Evolutionary conservation across 1,140 invertebrate genomes (phyloP).

Genomic region (Propsilocerus akamusi): DNA sequence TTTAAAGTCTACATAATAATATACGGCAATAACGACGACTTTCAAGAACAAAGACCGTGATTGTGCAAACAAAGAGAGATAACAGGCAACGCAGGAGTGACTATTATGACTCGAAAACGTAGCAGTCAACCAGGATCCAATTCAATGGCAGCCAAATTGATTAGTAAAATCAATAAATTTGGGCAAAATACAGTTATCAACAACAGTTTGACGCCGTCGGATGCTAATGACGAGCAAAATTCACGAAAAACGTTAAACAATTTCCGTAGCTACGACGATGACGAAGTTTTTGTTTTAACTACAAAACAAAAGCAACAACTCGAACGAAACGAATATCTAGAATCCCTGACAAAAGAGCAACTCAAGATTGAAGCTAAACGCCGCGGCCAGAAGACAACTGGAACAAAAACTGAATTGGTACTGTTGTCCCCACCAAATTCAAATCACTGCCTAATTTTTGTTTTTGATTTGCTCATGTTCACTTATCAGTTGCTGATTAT

Average conservation of each 20-base stretch:
- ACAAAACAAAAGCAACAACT: slow-evolving; percentile 7
- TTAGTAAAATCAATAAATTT: not conserved
- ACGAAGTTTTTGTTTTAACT: not conserved
- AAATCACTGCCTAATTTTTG: not conserved
- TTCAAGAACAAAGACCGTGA: no score
- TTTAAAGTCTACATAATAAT: no score
- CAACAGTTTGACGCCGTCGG: not conserved
- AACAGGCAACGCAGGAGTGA: no score
- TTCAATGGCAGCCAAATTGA: not conserved
- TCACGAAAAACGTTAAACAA: not conserved
- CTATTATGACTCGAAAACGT: not conserved
- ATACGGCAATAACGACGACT: no score
- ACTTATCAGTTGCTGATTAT: not conserved
- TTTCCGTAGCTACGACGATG: not conserved
- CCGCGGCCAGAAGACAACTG: slow-evolving; percentile 34
- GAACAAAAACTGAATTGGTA: slow-evolving; percentile 43
- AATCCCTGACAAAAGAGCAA: slow-evolving; percentile 36
- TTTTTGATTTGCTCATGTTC: slow-evolving; percentile 1
- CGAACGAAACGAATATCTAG: slow-evolving; percentile 23
- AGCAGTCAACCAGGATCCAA: not conserved
- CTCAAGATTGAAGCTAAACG: slow-evolving; percentile 36
- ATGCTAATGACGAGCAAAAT: not conserved
- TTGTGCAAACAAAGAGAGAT: no score
- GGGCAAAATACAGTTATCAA: not conserved
- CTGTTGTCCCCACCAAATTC: slow-evolving; percentile 4